A percentile compares a stretch with the other conserved stretches of the same genome.
These are phyloP conservation scores for Tapera naevia DNA, from an alignment of 2,797 vertebrate genomes.

Conservation along the genomic window DNA sequence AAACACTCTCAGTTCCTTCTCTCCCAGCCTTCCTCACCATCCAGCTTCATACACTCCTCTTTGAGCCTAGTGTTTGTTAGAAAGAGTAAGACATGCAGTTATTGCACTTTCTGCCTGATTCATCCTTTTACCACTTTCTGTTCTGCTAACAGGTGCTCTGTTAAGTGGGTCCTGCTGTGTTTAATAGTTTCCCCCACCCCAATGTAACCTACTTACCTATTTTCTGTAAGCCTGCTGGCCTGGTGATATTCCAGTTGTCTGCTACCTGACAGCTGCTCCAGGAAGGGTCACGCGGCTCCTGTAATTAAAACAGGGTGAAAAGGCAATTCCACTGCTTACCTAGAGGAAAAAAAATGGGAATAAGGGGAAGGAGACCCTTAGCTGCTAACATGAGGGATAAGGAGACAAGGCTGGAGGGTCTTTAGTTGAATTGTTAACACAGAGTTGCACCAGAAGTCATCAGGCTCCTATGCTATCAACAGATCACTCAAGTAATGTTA, in stretches of 20 bases:
- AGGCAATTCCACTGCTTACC: not conserved
- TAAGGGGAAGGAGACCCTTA: not conserved
- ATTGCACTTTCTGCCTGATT: not conserved
- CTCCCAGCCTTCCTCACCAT: not conserved
- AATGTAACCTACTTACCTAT: slow-evolving; percentile 37
- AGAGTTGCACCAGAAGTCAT: not conserved
- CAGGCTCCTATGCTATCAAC: not conserved
- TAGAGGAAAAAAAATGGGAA: not conserved
- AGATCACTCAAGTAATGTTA: not conserved
- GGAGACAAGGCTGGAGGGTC: not conserved
- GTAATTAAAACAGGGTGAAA: slow-evolving; percentile 32
- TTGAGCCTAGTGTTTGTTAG: not conserved
- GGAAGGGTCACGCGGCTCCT: not conserved
- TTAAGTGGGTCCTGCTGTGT: slow-evolving; percentile 21
- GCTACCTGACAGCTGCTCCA: not conserved
- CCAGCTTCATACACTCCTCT: rapidly evolving
- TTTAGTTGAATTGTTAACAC: not conserved
- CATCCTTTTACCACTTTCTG: not conserved
- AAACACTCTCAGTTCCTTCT: not conserved
- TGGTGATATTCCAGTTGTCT: not conserved
- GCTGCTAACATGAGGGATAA: not conserved
- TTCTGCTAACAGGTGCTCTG: slow-evolving; percentile 14
- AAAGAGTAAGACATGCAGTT: not conserved
- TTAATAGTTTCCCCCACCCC: not conserved
- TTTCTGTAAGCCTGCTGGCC: not conserved